Evolutionary conservation across 2,113 vertebrate species (phyloP), one percentile per base, ranked within the genome.

Genomic region (Gambusia affinis): DNA sequence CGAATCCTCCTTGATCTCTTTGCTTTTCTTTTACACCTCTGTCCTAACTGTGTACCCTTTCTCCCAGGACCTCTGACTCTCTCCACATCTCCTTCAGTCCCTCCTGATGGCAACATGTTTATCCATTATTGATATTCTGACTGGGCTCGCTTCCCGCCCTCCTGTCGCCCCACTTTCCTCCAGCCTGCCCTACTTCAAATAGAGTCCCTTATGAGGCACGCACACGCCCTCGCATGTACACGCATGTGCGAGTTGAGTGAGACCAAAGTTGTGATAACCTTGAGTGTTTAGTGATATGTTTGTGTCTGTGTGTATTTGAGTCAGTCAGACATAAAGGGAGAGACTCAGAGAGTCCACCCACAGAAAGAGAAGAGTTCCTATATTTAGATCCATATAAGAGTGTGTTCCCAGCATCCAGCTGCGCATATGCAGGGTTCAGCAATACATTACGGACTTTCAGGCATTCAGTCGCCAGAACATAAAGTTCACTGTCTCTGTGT

Each of bases 61-160:
- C 28, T 67, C 27, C 30, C 67, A 75, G 65, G 78, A 74, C 57
- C 60, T 72, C 79, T 67, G 47, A 64, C 35, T 68, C 69, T 60
- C 75, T 61, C 51, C 31, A 73, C 77, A 44, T 85, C 76, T 83
- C 73, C 64, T 79, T 81, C 81, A 74, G 60, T 87, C 82, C 66
- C 83, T 76, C 70, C 81, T 88, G 89, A 90, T 85, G 87, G 85
- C 85, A 88, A 87, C 89, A 83, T 89, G 90, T 93, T 92, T 91
- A 91, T 91, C 87, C 79, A 91, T 92, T 91, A 92, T 92, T 92
- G 92, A 93, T 92, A 89, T 88, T 88, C 87, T 88, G 84, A 92
- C 90, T 88, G 83, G 85, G 85, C 79, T 87, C 61, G 39, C 83
- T 79, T 87, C 85, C 87, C 80, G 75, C 87, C 88, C 85, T 88